Evolutionary conservation across 2,797 vertebrate genomes (phyloP).

Genomic region (Melopsittacus undulatus): DNA sequence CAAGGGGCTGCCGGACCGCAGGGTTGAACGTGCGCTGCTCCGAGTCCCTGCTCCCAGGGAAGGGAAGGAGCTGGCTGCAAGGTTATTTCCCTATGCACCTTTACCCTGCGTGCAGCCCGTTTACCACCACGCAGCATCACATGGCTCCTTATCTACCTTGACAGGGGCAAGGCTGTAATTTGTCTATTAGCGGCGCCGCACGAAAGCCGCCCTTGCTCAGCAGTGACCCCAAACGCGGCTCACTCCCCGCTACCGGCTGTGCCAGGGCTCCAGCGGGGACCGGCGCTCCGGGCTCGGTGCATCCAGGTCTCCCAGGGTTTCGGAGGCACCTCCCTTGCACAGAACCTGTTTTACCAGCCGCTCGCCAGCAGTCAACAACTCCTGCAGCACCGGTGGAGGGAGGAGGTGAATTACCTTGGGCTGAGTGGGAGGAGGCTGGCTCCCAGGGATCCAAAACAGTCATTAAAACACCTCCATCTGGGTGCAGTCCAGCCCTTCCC

Average conservation of each 20-base stretch:
- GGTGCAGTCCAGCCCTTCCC: constrained; percentile 12
- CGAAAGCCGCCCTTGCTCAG: constrained; percentile 55
- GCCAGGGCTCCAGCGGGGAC: constrained; percentile 13
- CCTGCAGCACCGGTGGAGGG: neutral
- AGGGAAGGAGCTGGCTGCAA: constrained; percentile 56
- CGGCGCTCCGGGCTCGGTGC: neutral
- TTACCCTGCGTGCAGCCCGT: constrained; percentile 77
- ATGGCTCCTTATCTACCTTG: constrained; percentile 80
- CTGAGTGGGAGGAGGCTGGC: constrained; percentile 55
- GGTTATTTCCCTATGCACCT: constrained; percentile 80
- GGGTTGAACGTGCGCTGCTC: neutral
- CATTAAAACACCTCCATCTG: constrained; percentile 64
- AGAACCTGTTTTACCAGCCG: constrained; percentile 69
- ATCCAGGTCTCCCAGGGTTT: constrained; percentile 59
- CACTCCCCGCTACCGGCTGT: neutral
- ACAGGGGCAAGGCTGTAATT: constrained; percentile 65
- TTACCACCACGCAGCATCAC: constrained; percentile 76
- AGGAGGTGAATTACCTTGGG: constrained; percentile 57
- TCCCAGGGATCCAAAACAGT: constrained; percentile 51
- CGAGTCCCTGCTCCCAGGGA: neutral
- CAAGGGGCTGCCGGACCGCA: accelerated
- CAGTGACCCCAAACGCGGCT: constrained; percentile 28
- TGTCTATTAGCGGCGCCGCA: constrained; percentile 50
- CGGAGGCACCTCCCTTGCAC: constrained; percentile 61
- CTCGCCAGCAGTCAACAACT: constrained; percentile 54